phyloP scores from a whole-genome alignment of 2,113 vertebrate genomes.

The Accipiter cooperii region DNA sequence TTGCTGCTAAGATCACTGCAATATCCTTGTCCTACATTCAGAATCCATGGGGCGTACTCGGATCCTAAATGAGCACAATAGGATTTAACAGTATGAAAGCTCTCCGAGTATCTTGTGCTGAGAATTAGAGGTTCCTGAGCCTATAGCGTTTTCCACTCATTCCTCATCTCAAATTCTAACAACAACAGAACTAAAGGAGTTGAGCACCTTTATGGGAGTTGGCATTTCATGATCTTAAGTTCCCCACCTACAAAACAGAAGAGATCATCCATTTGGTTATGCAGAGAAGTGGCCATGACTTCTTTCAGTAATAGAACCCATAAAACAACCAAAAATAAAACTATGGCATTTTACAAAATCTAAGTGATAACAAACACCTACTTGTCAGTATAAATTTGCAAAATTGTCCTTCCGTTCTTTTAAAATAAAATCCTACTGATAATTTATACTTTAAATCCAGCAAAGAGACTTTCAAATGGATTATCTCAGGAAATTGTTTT shows the following conservation, averaged over 20 bases:
- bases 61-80: background rate
- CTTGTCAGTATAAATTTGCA: conserved; percentile 54
- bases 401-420: conserved; percentile 47
- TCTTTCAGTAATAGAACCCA: background rate
- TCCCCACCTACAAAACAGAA: background rate
- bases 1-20: background rate
- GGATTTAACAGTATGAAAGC: background rate
- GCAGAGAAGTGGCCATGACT: background rate
- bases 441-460: background rate
- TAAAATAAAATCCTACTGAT: conserved; percentile 34
- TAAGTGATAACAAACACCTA: conserved; percentile 49
- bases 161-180: background rate
- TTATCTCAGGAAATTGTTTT: background rate
- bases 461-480: background rate
- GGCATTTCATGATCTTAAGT: background rate
- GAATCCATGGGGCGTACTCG: background rate
- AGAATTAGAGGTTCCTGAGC: background rate
- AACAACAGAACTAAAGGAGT: background rate
- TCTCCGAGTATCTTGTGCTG: background rate
- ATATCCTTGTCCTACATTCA: background rate
- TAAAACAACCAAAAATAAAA: conserved; percentile 36
- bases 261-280: background rate
- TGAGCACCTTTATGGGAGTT: background rate
- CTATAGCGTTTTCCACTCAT: background rate
- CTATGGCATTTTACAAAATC: conserved; percentile 30